Percentiles rank a stretch among this genome's conserved stretches.
Conservation (phyloP, 2,113 vertebrate species). For the Oxygymnocypris stewartii region DNA sequence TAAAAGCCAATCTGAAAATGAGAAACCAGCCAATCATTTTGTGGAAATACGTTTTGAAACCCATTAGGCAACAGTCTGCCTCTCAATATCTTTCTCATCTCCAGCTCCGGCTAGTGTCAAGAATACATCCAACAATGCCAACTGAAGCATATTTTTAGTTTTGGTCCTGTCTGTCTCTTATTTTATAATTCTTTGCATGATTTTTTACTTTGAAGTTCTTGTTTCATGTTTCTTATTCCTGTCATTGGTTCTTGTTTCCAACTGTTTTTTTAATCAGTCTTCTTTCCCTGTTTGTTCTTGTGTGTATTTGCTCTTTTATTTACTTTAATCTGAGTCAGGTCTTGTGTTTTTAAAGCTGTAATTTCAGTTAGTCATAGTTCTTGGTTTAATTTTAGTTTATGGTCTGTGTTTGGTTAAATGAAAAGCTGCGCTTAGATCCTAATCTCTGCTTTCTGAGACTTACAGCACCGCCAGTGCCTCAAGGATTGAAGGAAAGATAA, state of each 20-base stretch:
- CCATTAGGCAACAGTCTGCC: background rate
- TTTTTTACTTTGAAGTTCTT: slow-evolving; percentile 3
- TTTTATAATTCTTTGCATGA: background rate
- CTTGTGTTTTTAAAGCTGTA: background rate
- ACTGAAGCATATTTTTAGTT: background rate
- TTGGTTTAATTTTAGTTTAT: background rate
- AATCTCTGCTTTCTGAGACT: background rate
- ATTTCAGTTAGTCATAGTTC: background rate
- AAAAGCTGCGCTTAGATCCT: background rate
- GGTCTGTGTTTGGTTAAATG: background rate
- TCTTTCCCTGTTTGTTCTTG: slow-evolving; percentile 1
- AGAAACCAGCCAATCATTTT: background rate
- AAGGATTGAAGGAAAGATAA: background rate
- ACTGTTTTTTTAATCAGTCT: background rate
- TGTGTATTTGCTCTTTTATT: background rate
- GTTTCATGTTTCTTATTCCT: slow-evolving; percentile 8
- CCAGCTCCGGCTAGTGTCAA: background rate
- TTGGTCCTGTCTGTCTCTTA: background rate
- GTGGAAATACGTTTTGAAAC: background rate
- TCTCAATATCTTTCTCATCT: background rate
- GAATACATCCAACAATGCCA: background rate
- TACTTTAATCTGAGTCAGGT: background rate
- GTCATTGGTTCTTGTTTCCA: background rate
- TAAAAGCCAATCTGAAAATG: background rate
- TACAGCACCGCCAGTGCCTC: too few relatives aligned